These are phyloP conservation scores for Caenorhabditis sp. DNA, from an alignment of 2,888 invertebrate species.

Conservation along the genomic window DNA sequence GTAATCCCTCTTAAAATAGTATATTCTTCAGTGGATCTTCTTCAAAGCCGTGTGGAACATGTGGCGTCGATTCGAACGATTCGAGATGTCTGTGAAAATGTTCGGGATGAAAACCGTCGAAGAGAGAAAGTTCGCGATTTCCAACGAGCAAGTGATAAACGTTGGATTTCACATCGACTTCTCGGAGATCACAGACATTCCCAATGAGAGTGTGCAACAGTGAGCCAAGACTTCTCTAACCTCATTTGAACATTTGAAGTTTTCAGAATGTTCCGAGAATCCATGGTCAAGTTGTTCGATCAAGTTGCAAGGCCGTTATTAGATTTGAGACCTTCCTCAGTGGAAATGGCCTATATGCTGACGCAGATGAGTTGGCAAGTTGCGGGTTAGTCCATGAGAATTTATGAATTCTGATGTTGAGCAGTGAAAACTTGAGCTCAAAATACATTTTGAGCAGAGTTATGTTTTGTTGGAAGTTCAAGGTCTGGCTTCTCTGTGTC, in stretches of 20 bases:
- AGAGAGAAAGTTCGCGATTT: slow-evolving; percentile 47
- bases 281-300: slow-evolving; percentile 52
- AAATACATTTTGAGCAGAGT: background rate
- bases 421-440: background rate
- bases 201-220: slow-evolving; percentile 36
- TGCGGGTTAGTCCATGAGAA: slow-evolving; percentile 50
- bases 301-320: slow-evolving; percentile 58
- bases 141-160: slow-evolving; percentile 50
- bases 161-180: slow-evolving; percentile 51
- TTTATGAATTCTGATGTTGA: background rate
- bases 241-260: no score
- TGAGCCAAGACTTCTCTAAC: no score
- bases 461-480: background rate
- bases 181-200: slow-evolving; percentile 57
- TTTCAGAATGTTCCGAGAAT: slow-evolving; percentile 63
- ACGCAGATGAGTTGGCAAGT: slow-evolving; percentile 66
- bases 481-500: no score
- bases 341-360: slow-evolving; percentile 68
- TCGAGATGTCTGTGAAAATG: slow-evolving; percentile 64
- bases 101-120: slow-evolving; percentile 32
- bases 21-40: slow-evolving; percentile 24
- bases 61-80: slow-evolving; percentile 67
- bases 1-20: background rate
- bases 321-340: slow-evolving; percentile 48
- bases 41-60: slow-evolving; percentile 68